Base-by-base conservation (phyloP, 2,888 invertebrate species). In the Lepidochrysops patricia region DNA sequence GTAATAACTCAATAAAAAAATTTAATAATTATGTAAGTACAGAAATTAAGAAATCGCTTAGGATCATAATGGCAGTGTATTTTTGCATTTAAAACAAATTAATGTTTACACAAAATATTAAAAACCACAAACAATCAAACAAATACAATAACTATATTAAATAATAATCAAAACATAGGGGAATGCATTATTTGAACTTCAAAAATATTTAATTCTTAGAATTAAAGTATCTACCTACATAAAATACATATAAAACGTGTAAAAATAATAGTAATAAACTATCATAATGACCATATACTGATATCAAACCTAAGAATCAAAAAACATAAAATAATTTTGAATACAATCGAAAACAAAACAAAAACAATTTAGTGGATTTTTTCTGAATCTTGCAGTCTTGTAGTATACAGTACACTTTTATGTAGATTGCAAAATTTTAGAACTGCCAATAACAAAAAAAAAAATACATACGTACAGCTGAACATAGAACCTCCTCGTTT, bases 161-260 rank as follows among this genome's bases (percentile, higher is more conserved):
- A 26, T 52, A 26, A 13, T n/a, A 23, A 19, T 54, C 32, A 23
- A 15, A 54, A 54, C 12, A 50, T 43, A 13, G 7, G 15, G 32
- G 54, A 54, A 32, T 54, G 54, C 54, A 54, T 29, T 32, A 29
- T 29, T 54, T 54, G 54, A 54, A 54, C 54, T 54, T 54, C 12
- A 23, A 6, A 3, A 29, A 27, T 9, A 4, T 52, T 54, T 15
- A 54, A 29, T 29, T 19, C 2, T 12, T 15, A 29, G 29, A 54
- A 54, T 54, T 12, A 54, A 54, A 26, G 2, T 26, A n/a, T n/a
- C n/a, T n/a, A 48, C 27, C 29, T 4, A 54, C 9, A 12, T 26
- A 13, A 50, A 50, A 50, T 26, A 50, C 13, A 50, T n/a, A 48
- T 9, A 48, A 48, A 29, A 29, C 29, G 7, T 23, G 15, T 48